Evolutionary conservation across 2,888 invertebrate species (phyloP).

Genomic region (Villa cingulata): DNA sequence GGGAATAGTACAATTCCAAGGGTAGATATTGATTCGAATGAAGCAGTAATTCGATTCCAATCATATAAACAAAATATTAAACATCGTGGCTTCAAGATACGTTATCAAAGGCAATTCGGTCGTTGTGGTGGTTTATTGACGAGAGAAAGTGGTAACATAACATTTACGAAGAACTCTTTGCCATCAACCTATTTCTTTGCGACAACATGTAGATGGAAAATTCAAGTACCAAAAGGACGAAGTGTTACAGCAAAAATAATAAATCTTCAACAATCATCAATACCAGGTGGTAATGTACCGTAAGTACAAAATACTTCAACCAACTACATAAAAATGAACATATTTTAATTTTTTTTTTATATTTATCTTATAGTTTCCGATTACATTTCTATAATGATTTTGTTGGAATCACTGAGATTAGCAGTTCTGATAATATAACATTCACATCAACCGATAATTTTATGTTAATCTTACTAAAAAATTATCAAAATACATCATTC

Average conservation of each 20-base stretch:
- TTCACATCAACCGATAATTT: too few relatives aligned
- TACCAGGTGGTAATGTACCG: constrained; percentile 48
- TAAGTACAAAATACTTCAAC: constrained; percentile 15
- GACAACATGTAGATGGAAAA: constrained; percentile 49
- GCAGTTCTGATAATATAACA: too few relatives aligned
- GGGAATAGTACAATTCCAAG: constrained; percentile 24
- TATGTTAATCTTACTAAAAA: too few relatives aligned
- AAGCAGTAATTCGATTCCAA: constrained; percentile 40
- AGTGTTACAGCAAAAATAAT: constrained; percentile 19
- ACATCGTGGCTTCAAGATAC: constrained; percentile 43
- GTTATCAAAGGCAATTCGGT: constrained; percentile 35
- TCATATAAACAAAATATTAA: constrained; percentile 31
- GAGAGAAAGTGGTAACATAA: constrained; percentile 48
- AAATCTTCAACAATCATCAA: constrained; percentile 39
- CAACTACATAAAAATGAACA: too few relatives aligned
- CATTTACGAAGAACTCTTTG: constrained; percentile 13
- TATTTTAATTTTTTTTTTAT: too few relatives aligned
- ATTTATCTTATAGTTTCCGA: too few relatives aligned
- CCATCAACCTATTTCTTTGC: constrained; percentile 56
- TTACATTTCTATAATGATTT: too few relatives aligned
- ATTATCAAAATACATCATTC: too few relatives aligned
- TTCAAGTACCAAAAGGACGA: constrained; percentile 47
- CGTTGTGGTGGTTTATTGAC: constrained; percentile 22
- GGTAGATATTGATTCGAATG: constrained; percentile 29
- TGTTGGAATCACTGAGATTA: too few relatives aligned